Conservation (phyloP, 2,797 vertebrate species). For the Tamandua tetradactyla region DNA sequence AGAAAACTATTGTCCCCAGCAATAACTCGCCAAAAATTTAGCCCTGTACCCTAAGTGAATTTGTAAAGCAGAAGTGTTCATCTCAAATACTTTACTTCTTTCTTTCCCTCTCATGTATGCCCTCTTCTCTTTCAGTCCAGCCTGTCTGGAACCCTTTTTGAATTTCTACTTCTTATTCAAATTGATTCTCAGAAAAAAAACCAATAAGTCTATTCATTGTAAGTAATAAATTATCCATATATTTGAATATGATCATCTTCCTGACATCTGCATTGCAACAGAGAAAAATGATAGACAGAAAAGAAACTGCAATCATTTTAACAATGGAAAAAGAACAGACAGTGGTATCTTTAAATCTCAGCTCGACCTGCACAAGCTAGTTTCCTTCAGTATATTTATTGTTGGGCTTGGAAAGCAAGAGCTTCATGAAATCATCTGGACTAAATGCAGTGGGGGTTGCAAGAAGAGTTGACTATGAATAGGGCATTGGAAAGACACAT, state of each 20-base stretch:
- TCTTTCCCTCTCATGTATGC: background rate
- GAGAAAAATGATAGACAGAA: background rate
- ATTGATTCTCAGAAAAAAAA: background rate
- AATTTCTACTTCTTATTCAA: background rate
- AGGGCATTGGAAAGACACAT: background rate
- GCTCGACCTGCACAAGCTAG: background rate
- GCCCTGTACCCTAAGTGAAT: background rate
- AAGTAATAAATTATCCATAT: background rate
- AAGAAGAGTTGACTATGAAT: background rate
- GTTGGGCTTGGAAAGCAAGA: background rate
- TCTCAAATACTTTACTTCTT: background rate
- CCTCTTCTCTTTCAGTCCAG: background rate
- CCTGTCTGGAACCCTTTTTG: background rate
- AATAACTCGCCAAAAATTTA: background rate
- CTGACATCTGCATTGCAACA: background rate
- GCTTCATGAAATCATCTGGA: background rate
- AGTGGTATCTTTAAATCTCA: background rate
- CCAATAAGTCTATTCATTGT: background rate
- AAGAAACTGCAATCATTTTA: background rate
- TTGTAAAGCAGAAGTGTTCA: background rate
- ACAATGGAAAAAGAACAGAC: background rate
- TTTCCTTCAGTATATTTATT: background rate
- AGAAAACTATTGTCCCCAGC: background rate
- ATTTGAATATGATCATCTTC: background rate
- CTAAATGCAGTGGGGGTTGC: background rate